phyloP scores from a whole-genome alignment of 2,797 vertebrate species.

The Pipistrellus pygmaeus region DNA sequence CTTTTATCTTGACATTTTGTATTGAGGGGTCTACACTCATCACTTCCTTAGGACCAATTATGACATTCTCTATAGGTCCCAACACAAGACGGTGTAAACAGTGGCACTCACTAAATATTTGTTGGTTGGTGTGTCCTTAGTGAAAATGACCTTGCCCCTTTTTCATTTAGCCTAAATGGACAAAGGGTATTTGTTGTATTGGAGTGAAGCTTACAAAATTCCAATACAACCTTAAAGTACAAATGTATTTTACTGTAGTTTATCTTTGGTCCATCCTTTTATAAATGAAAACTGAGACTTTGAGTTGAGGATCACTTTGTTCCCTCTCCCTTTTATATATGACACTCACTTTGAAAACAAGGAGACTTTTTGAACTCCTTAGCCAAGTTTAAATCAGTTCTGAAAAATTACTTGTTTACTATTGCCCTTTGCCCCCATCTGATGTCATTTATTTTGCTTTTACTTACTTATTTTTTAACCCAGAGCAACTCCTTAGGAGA shows the following conservation, averaged over 20 bases:
- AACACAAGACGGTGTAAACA: not conserved
- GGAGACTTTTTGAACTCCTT: slow-evolving; percentile 48
- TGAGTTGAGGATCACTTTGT: slow-evolving; percentile 55
- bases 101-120: not conserved
- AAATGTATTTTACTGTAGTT: not conserved
- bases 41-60: not conserved
- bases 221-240: not conserved
- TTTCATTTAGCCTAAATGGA: not conserved
- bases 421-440: slow-evolving; percentile 17
- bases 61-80: not conserved
- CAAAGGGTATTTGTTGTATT: slow-evolving; percentile 22
- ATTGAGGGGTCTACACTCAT: not conserved
- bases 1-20: not conserved
- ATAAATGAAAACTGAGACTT: slow-evolving; percentile 57
- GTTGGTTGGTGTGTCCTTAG: not conserved
- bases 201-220: slow-evolving; percentile 5
- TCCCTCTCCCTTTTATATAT: slow-evolving; percentile 24
- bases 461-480: not conserved
- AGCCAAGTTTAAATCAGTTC: slow-evolving; percentile 66
- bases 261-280: not conserved
- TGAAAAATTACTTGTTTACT: slow-evolving; percentile 56
- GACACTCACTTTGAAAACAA: slow-evolving; percentile 65
- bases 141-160: not conserved
- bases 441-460: slow-evolving; percentile 22
- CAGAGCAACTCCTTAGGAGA: slow-evolving; percentile 64